Percentiles rank a stretch among this genome's conserved stretches.
Evolutionary conservation across 2,113 vertebrate genomes (phyloP).

Genomic region (Pandion haliaetus): DNA sequence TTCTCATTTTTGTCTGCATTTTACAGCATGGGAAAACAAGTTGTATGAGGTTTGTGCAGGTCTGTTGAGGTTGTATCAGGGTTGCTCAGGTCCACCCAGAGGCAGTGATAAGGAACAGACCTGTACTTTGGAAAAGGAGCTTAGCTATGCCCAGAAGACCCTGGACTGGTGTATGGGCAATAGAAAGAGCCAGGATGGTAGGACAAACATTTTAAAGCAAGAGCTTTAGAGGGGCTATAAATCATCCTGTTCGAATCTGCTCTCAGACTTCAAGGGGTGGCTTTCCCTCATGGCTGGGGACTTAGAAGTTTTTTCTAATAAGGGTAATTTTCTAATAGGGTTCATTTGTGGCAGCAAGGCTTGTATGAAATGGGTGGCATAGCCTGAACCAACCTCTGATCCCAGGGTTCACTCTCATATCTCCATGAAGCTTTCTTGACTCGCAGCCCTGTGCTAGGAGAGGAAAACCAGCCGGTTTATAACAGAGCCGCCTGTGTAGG

Average conservation of each 20-base stretch:
- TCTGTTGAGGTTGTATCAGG: background rate
- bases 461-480: background rate
- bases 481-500: background rate
- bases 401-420: background rate
- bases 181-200: background rate
- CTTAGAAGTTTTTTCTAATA: background rate
- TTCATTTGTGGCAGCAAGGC: background rate
- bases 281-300: background rate
- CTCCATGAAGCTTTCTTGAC: background rate
- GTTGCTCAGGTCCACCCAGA: background rate
- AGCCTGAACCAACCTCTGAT: background rate
- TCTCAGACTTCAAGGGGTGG: background rate
- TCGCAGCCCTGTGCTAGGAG: background rate
- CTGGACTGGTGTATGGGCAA: background rate
- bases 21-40: background rate
- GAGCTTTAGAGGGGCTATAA: background rate
- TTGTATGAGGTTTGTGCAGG: background rate
- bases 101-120: background rate
- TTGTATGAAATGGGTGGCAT: background rate
- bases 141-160: background rate
- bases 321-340: background rate
- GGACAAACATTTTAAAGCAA: background rate
- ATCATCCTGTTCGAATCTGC: background rate
- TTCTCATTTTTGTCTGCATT: background rate
- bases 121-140: background rate